Conservation (phyloP, 2,888 invertebrate species). For the Eupithecia dodoneata region DNA sequence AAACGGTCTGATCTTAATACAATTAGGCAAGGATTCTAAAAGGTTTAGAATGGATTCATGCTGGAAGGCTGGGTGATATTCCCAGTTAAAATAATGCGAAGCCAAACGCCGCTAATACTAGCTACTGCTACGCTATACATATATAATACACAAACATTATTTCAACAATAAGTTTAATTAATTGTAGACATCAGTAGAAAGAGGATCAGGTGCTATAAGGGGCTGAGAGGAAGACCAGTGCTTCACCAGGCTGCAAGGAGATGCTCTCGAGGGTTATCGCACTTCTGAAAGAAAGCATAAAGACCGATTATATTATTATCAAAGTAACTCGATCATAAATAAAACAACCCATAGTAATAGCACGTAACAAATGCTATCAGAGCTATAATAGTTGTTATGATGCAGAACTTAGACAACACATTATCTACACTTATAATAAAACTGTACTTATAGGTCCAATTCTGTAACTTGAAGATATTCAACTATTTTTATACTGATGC, state of each 20-base stretch:
- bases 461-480: too few species aligned
- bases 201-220: conserved; percentile 33
- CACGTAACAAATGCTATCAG: neutral
- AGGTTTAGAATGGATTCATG: neutral
- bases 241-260: conserved; percentile 59
- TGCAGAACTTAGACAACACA: neutral
- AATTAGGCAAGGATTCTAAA: neutral
- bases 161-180: neutral
- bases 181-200: neutral
- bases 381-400: neutral
- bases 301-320: neutral
- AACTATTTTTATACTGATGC: too few species aligned
- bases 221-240: conserved; percentile 53
- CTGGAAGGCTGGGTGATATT: neutral
- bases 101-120: neutral
- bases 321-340: neutral
- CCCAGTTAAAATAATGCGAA: neutral
- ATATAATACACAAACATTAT: neutral
- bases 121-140: neutral
- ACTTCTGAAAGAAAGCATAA: conserved; percentile 45
- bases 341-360: neutral
- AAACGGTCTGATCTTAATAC: neutral
- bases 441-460: too few species aligned
- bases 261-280: conserved; percentile 46
- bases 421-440: neutral